Conservation (phyloP, 2,113 vertebrate genomes). For the Tachysurus fulvidraco region DNA sequence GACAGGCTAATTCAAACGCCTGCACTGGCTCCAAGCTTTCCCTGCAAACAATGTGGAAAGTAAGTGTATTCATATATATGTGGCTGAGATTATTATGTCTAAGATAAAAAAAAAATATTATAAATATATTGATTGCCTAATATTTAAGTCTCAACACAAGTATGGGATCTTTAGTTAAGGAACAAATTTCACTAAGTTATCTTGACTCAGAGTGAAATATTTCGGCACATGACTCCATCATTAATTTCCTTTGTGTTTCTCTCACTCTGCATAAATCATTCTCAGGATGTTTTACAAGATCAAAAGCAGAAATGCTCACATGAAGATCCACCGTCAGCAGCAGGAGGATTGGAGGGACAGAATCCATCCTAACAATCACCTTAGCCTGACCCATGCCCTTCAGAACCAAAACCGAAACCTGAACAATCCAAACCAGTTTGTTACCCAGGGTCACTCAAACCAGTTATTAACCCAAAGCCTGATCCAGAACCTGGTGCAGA, state of each 20-base stretch:
- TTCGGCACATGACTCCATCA: background rate
- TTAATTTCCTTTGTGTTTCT: background rate
- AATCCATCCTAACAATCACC: slow-evolving; percentile 58
- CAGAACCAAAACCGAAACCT: slow-evolving; percentile 61
- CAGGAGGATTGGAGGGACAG: slow-evolving; percentile 70
- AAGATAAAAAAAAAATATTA: background rate
- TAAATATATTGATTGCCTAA: background rate
- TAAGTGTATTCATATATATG: slow-evolving; percentile 59
- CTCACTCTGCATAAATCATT: background rate
- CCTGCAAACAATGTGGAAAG: slow-evolving; percentile 82
- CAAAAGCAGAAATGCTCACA: slow-evolving; percentile 81
- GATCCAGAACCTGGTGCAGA: slow-evolving; percentile 52
- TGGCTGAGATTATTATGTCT: background rate
- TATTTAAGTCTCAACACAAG: background rate
- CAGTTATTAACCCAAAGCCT: slow-evolving; percentile 48
- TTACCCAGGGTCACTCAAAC: slow-evolving; percentile 38
- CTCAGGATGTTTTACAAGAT: slow-evolving; percentile 80
- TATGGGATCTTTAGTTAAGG: background rate
- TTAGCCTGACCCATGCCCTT: slow-evolving; percentile 52
- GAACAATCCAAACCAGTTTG: slow-evolving; percentile 41
- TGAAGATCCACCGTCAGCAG: slow-evolving; percentile 81
- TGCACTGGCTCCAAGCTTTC: slow-evolving; percentile 70
- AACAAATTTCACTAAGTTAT: background rate
- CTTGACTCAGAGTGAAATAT: background rate
- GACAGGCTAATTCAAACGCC: slow-evolving; percentile 60